Evolutionary conservation across 2,888 invertebrate species (phyloP).

Genomic region (Phytoseiulus persimilis): DNA sequence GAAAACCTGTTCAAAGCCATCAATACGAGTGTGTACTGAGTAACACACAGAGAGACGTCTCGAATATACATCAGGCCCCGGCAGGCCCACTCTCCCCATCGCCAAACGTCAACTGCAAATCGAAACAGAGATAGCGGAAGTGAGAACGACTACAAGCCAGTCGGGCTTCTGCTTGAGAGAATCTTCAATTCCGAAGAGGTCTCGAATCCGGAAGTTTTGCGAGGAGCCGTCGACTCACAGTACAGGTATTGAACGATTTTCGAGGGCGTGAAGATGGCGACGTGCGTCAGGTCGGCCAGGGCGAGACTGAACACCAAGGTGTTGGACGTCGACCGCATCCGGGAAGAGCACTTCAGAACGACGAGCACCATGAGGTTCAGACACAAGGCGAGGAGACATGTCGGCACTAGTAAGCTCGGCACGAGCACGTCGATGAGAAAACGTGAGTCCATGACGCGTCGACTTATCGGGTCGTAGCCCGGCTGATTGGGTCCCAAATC

Average conservation of each 20-base stretch:
- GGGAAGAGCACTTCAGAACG: slow-evolving; percentile 21
- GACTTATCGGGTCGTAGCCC: not conserved
- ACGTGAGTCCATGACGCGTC: not conserved
- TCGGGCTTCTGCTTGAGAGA: not conserved
- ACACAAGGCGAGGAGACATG: not conserved
- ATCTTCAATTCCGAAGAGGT: not conserved
- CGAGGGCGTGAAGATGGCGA: slow-evolving; percentile 10
- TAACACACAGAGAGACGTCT: slow-evolving; percentile 9
- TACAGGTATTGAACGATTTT: slow-evolving; percentile 8
- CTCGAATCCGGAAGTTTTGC: not conserved
- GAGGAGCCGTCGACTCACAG: not conserved
- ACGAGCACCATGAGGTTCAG: slow-evolving; percentile 14
- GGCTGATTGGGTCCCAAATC: not conserved
- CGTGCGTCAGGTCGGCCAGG: slow-evolving; percentile 19
- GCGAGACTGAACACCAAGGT: slow-evolving; percentile 21
- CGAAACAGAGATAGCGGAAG: not conserved
- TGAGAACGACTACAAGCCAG: not conserved
- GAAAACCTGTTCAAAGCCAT: slow-evolving; percentile 23
- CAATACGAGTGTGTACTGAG: slow-evolving; percentile 23
- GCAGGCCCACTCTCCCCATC: slow-evolving; percentile 33
- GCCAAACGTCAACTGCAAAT: slow-evolving; percentile 8
- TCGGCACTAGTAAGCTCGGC: not conserved
- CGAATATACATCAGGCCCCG: slow-evolving; percentile 1
- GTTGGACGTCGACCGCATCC: slow-evolving; percentile 22
- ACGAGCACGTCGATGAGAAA: not conserved